Base-by-base conservation (phyloP, 1,140 invertebrate genomes). In the Papilio aristodemus region DNA sequence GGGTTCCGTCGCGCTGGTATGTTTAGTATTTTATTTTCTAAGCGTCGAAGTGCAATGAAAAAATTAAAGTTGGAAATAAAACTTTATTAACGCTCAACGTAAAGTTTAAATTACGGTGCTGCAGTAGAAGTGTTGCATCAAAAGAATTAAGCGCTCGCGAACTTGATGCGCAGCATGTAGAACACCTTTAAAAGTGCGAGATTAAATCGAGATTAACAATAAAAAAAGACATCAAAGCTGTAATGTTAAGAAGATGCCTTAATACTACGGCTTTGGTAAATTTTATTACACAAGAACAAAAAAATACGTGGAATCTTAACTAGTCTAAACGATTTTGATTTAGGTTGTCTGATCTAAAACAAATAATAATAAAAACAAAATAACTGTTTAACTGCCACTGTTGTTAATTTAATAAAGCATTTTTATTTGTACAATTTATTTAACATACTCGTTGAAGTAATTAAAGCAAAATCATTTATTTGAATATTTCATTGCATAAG, bases 1-100 rank as follows among this genome's bases (percentile, higher is more conserved):
- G 86, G 79, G 81, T 83, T 81, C 83, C 81, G 70, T 76, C 66
- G 69, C 36, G 62, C 60, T 70, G 60, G 62, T 50, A 70, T 71
- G 72, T 71, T 59, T 68, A 69, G 19, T 27, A 17, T 63, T 11
- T 59, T 43, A 17, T n/a, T 32, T 58, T 54, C 59, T 17, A 58
- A 71, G 71, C 25, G 66, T 67, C 60, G 54, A 57, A 58, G 36
- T 13, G 25, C n/a, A n/a, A 14, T 37, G 62, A 11, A 27, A n/a
- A n/a, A 25, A 13, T 43, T 14, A 19, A 0, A 4, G 11, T 13
- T 43, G 10, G 14, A 70, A 36, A 11, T 36, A 50, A 17, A 66
- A 46, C 39, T 27, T 36, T 66, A 4, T 36, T 13, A 0, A 10
- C 11, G 39, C 25, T 22, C 38, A 4, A 11, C 14, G 14, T 38